Conservation (phyloP, 2,888 invertebrate genomes). For the Augochlorella aurata region DNA sequence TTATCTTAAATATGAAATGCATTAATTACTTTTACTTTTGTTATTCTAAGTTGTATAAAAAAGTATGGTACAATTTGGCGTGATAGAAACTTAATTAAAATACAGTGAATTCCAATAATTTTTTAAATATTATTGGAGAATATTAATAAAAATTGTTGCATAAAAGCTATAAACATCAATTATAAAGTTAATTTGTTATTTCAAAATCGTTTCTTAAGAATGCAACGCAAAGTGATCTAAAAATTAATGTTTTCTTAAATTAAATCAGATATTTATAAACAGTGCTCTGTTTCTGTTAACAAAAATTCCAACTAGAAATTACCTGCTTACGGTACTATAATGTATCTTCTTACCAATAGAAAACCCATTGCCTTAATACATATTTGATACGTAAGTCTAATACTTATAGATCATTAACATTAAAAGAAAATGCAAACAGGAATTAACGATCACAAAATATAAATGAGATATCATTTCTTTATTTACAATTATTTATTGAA, state of each 20-base stretch:
- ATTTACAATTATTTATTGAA: not conserved
- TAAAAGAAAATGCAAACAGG: not conserved
- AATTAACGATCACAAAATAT: not conserved
- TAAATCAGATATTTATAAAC: not conserved
- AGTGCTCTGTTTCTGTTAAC: not conserved
- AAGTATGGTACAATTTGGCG: not conserved
- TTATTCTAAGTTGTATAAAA: not conserved
- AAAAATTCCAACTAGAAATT: not conserved
- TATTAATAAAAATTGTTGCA: not conserved
- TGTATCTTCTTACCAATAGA: not conserved
- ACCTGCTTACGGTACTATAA: not conserved
- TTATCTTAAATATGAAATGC: constrained; percentile 1
- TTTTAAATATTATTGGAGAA: not conserved
- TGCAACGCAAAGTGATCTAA: not conserved
- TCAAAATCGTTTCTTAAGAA: not conserved
- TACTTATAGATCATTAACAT: not conserved
- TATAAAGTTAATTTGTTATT: not conserved
- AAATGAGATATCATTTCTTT: not conserved
- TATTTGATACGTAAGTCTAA: not conserved
- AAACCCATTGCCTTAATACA: not conserved
- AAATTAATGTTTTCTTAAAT: not conserved
- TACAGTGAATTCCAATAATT: not conserved
- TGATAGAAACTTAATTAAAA: not conserved
- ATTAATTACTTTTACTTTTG: not conserved
- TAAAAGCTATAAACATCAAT: not conserved